Evolutionary conservation across 1,140 invertebrate species (phyloP), one percentile per base, ranked within the genome.

Genomic region (Popillia japonica): DNA sequence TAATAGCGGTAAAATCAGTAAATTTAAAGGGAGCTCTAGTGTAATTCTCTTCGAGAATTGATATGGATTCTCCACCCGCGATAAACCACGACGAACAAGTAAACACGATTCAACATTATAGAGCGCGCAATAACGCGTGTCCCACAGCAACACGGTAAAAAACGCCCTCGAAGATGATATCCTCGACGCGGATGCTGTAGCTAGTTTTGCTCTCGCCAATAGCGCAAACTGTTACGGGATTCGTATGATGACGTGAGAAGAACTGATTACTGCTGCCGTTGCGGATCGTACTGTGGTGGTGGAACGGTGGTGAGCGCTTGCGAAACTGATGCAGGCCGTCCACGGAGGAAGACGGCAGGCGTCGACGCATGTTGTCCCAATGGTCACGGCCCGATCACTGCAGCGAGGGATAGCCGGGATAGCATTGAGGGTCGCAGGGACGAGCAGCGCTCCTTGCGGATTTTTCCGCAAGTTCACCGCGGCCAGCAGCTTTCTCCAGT

Each of bases 391-490:
- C 75, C 77, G 78, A 81, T 79, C 79, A 83, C 82, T 83, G 82
- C 82, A 82, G 78, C 82, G 61, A 83, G 82, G 79, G 79, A 80
- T 82, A 77, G 82, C 82, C 82, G 80, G 82, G 61, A 68, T 68
- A 68, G 82, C 17, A 68, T 68, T 11, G 61, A 68, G 61, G 61
- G 82, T 79, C 79, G 80, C 79, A 77, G 76, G 76, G 80, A 78
- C 80, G 80, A 80, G 76, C 78, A 81, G 79, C 80, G 80, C 82
- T 79, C 82, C 82, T 73, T 82, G 80, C 82, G 82, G 82, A 82
- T 79, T 61, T 80, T 81, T 81, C 55, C 75, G 41, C 68, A 80
- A 77, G 20, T 68, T 68, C 61, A 20, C 14, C 3, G 61, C 61
- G 61, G 10, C 61, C 7, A 0, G 61, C 27, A 23, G 61, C 61